These are phyloP conservation scores for Caloenas nicobarica DNA, from an alignment of 2,113 vertebrate genomes.

Conservation along the genomic window DNA sequence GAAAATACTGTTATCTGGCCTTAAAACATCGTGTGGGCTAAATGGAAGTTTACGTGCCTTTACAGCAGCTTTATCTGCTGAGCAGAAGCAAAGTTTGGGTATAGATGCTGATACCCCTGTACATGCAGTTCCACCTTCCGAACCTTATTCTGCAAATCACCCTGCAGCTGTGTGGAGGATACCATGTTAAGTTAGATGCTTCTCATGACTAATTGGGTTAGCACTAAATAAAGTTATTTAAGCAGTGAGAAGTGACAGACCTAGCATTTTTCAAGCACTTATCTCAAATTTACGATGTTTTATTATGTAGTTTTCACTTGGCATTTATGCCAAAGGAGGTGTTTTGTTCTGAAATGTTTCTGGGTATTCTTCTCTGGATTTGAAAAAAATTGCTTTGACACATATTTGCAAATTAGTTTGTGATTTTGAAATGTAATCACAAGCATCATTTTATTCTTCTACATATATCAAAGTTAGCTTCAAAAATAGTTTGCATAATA, in stretches of 20 bases:
- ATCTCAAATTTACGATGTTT: neutral
- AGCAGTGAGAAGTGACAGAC: neutral
- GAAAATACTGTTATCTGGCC: neutral
- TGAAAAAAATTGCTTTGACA: neutral
- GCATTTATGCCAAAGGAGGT: neutral
- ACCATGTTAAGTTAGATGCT: neutral
- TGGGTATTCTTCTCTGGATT: neutral
- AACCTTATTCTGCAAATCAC: neutral
- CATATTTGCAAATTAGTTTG: neutral
- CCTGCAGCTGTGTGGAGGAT: neutral
- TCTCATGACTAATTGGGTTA: neutral
- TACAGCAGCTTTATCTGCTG: neutral
- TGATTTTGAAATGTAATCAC: neutral
- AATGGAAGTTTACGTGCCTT: neutral
- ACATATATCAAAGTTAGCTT: neutral
- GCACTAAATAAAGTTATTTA: neutral
- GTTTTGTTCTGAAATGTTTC: neutral
- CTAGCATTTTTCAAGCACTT: neutral
- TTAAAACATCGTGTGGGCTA: neutral
- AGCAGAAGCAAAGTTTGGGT: neutral
- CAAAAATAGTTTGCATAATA: neutral
- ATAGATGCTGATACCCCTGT: neutral
- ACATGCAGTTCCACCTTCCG: neutral
- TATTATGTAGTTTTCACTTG: neutral
- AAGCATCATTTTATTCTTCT: neutral